A percentile compares a stretch with the other conserved stretches of the same genome.
These are phyloP conservation scores for Tamandua tetradactyla DNA, from an alignment of 2,797 vertebrate genomes.

Conservation along the genomic window DNA sequence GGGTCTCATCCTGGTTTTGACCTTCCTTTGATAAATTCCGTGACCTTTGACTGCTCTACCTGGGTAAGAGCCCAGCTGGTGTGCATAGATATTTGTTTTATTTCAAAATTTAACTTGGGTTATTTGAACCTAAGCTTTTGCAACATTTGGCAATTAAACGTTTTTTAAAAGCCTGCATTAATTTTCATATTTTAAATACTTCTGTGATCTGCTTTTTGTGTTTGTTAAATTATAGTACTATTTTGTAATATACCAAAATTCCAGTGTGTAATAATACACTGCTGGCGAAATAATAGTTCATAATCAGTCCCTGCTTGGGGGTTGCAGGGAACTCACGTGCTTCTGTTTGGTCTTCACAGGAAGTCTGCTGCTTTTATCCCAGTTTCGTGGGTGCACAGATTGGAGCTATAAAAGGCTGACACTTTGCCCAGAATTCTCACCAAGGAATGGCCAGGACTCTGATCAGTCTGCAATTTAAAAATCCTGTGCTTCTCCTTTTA, in stretches of 20 bases:
- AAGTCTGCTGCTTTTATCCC: background rate
- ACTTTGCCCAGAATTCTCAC: accelerated
- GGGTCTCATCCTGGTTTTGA: no score
- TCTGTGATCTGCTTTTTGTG: background rate
- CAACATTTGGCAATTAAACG: background rate
- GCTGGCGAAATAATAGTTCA: background rate
- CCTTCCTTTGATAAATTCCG: accelerated
- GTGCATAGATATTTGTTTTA: background rate
- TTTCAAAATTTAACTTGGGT: background rate
- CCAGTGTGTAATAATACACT: background rate
- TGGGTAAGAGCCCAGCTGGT: accelerated
- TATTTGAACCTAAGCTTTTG: background rate
- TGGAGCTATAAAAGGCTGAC: no score
- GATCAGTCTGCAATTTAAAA: background rate
- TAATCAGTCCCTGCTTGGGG: background rate
- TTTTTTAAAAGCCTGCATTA: background rate
- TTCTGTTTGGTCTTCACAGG: background rate
- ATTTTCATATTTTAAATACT: background rate
- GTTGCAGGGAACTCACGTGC: background rate
- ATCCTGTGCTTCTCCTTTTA: background rate
- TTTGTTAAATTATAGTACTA: background rate
- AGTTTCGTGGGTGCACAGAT: accelerated
- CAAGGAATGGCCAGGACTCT: no score
- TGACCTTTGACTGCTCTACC: background rate
- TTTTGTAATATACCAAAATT: background rate